Conservation (phyloP, 2,888 invertebrate species). For the Tipula helvola region DNA sequence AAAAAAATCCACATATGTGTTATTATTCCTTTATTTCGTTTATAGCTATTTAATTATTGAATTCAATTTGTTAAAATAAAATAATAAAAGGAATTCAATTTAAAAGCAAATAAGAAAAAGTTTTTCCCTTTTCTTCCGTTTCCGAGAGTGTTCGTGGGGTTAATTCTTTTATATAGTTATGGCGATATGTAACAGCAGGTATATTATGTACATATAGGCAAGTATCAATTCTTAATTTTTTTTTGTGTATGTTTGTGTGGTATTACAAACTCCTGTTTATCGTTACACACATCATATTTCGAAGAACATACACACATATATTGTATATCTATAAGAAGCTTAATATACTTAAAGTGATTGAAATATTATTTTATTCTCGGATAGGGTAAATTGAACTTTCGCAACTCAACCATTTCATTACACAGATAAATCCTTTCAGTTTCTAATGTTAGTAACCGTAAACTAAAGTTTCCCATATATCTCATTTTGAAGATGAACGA, state of each 20-base stretch:
- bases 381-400: not conserved
- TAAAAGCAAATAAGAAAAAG: not conserved
- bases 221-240: not conserved
- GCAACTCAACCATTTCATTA: not conserved
- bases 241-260: not conserved
- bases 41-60: conserved; percentile 4
- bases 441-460: not conserved
- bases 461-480: not conserved
- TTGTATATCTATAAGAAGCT: not conserved
- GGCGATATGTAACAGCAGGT: not conserved
- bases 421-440: not conserved
- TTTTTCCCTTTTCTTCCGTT: not conserved
- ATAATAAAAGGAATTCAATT: not conserved
- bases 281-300: not conserved
- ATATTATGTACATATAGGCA: not conserved
- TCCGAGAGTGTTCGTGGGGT: not conserved
- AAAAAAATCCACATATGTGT: not conserved
- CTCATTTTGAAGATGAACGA: not conserved
- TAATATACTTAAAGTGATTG: not conserved
- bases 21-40: not conserved
- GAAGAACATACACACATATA: not conserved
- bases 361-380: not conserved
- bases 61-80: not conserved
- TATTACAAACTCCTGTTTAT: not conserved
- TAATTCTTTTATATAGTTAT: not conserved